Evolutionary conservation across 2,113 vertebrate genomes (phyloP), one percentile per base, ranked within the genome.

Genomic region (Odontophorus gujanensis): DNA sequence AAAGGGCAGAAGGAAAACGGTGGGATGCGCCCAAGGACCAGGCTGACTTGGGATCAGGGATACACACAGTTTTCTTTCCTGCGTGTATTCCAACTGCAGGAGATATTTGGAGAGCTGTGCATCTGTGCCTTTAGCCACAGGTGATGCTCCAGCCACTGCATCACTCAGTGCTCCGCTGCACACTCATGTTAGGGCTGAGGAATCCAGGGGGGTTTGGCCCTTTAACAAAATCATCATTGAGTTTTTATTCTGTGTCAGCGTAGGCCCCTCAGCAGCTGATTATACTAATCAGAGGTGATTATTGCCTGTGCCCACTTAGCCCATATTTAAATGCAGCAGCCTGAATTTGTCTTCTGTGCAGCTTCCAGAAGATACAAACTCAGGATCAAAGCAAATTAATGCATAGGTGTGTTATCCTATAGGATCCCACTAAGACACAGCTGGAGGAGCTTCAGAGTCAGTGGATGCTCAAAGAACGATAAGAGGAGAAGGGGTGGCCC

Each of bases 251-350:
- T 85, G 4, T 68, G 42, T 47, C n/a, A 47, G 20, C 51, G 87
- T 85, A 13, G 79, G 72, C 55, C 66, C 34, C 67, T 91, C 50
- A 28, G 51, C 78, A 82, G 81, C 93, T 91, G 88, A 96, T 95
- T 95, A 91, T 92, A 90, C 76, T 95, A 93, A 95, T 95, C 61
- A 92, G 80, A 90, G 91, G 79, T 84, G 82, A 95, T 79, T 91
- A 93, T 65, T 91, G 32, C 81, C 75, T 73, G 8, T 77, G 76
- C 80, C 69, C 71, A 85, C 79, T 86, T 95, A 93, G 87, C 77
- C 76, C 85, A n/a, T 88, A 90, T 91, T 94, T 92, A 90, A 96
- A 95, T 81, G 25, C 76, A 81, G 87, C 69, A 81, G 57, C 58
- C 73, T 94, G 69, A 86, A 72, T 78, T 90, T 90, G 48, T 84